Evolutionary conservation across 2,888 invertebrate genomes (phyloP).

Genomic region (Matsumyia berberina): DNA sequence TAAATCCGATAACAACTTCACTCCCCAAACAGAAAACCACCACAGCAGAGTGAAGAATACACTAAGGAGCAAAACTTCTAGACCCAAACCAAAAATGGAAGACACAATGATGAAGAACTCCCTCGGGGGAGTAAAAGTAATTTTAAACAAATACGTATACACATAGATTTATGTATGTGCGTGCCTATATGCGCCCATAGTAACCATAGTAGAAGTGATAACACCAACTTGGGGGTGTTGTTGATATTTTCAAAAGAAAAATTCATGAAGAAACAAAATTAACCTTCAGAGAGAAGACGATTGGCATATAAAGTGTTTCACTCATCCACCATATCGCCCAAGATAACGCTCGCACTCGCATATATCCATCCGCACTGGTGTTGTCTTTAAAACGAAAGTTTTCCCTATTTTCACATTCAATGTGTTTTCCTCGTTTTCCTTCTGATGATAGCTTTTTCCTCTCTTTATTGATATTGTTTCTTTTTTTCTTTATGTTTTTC

Average conservation of each 20-base stretch:
- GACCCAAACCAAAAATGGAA: slow-evolving; percentile 33
- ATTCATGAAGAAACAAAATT: slow-evolving; percentile 27
- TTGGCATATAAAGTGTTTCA: slow-evolving; percentile 46
- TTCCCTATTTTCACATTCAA: slow-evolving; percentile 47
- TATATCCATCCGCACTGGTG: slow-evolving; percentile 40
- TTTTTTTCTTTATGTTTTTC: slow-evolving; percentile 32
- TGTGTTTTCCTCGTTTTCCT: slow-evolving; percentile 22
- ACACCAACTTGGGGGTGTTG: slow-evolving; percentile 36
- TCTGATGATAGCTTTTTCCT: slow-evolving; percentile 56
- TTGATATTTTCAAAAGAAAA: slow-evolving; percentile 33
- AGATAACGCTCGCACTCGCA: not conserved
- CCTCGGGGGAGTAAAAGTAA: slow-evolving; percentile 49
- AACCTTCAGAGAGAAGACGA: slow-evolving; percentile 40
- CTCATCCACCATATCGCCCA: slow-evolving; percentile 19
- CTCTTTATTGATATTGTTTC: slow-evolving; percentile 43
- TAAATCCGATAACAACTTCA: slow-evolving; percentile 39
- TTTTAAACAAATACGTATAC: slow-evolving; percentile 50
- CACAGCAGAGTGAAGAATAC: slow-evolving; percentile 28
- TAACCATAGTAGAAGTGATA: slow-evolving; percentile 36
- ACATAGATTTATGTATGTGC: slow-evolving; percentile 5
- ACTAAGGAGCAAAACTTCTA: slow-evolving; percentile 28
- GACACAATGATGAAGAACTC: slow-evolving; percentile 33
- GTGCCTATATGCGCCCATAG: slow-evolving; percentile 28
- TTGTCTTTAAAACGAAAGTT: slow-evolving; percentile 63
- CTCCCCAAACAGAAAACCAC: slow-evolving; percentile 3